These are phyloP conservation scores for Otus sunia DNA, from an alignment of 2,113 vertebrate species.

Conservation along the genomic window DNA sequence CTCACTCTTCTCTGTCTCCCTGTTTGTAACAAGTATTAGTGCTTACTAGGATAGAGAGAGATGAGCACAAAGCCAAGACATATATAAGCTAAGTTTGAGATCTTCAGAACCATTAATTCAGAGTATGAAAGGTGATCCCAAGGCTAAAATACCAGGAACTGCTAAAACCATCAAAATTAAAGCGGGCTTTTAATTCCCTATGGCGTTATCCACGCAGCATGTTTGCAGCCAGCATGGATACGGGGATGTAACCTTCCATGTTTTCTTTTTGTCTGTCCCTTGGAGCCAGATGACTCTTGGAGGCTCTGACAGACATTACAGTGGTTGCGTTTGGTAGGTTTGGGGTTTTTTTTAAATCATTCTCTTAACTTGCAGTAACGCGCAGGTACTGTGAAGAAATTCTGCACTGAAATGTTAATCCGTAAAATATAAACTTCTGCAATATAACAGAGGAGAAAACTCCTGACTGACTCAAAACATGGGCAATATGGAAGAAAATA, in stretches of 20 bases:
- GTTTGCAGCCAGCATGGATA: background rate
- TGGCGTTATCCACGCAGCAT: too few relatives aligned
- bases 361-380: background rate
- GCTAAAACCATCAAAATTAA: background rate
- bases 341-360: background rate
- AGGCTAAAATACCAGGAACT: background rate
- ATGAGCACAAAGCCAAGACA: background rate
- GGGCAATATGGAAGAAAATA: background rate
- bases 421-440: background rate
- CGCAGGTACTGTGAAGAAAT: background rate
- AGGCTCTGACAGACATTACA: background rate
- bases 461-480: background rate
- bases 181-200: background rate
- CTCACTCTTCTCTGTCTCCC: background rate
- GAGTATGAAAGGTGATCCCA: background rate
- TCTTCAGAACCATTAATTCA: background rate
- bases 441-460: background rate
- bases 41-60: background rate
- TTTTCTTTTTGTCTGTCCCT: background rate
- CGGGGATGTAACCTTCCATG: background rate
- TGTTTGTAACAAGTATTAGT: background rate
- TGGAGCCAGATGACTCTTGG: background rate
- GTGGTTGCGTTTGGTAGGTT: background rate
- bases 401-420: background rate
- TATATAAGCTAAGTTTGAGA: background rate